Evolutionary conservation across 1,140 invertebrate genomes (phyloP).

Genomic region (Calosoma granatense): DNA sequence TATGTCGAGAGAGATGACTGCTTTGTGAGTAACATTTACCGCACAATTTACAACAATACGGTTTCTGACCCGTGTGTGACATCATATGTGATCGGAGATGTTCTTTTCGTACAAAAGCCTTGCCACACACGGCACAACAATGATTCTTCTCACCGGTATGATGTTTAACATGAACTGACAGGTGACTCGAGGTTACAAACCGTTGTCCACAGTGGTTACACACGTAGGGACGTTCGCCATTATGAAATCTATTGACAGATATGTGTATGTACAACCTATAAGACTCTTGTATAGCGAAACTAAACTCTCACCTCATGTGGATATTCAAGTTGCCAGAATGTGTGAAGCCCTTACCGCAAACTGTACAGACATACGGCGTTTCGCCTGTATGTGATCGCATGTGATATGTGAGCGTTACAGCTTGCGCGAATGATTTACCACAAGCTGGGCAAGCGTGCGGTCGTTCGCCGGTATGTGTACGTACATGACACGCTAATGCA

Average conservation of each 20-base stretch:
- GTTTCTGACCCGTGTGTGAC: not conserved
- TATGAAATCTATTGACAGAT: not conserved
- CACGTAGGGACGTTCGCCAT: not conserved
- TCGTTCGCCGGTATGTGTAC: slow-evolving; percentile 49
- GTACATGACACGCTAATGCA: slow-evolving; percentile 19
- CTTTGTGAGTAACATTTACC: not conserved
- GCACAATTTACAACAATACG: not conserved
- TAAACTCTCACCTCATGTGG: slow-evolving; percentile 24
- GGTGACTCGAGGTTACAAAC: slow-evolving; percentile 3
- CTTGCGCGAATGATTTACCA: slow-evolving; percentile 52
- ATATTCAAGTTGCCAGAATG: slow-evolving; percentile 42
- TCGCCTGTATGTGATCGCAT: slow-evolving; percentile 64
- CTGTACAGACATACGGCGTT: slow-evolving; percentile 59
- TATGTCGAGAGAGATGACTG: not conserved
- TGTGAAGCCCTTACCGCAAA: slow-evolving; percentile 57
- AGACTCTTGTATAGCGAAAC: not conserved
- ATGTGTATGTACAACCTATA: not conserved
- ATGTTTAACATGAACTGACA: slow-evolving; percentile 1
- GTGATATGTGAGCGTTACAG: slow-evolving; percentile 44
- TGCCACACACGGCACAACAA: slow-evolving; percentile 75
- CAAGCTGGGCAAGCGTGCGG: slow-evolving; percentile 58
- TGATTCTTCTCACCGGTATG: slow-evolving; percentile 74
- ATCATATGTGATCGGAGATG: slow-evolving; percentile 33
- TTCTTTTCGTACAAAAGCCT: slow-evolving; percentile 68
- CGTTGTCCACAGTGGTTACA: not conserved